Conservation (phyloP, 1,140 invertebrate genomes). For the Mylabris phalerata region DNA sequence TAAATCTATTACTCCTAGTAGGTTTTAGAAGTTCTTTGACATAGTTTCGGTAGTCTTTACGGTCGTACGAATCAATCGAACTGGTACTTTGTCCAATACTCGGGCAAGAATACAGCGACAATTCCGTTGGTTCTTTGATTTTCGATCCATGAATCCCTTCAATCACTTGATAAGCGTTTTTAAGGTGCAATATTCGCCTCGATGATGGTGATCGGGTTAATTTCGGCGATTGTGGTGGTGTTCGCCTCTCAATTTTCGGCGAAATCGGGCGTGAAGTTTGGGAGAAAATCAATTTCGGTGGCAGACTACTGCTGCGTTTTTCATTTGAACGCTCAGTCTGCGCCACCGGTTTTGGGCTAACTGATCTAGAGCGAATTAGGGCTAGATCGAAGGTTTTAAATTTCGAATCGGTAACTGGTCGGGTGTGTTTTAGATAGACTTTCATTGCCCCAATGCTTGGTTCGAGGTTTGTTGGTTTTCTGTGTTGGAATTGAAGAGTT, state of each 20-base stretch:
- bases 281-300: slow-evolving; percentile 44
- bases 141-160: slow-evolving; percentile 31
- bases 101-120: slow-evolving; percentile 33
- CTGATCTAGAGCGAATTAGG: slow-evolving; percentile 30
- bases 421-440: slow-evolving; percentile 59
- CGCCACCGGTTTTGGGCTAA: slow-evolving; percentile 35
- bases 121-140: slow-evolving; percentile 5
- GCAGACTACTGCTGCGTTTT: slow-evolving; percentile 49
- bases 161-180: slow-evolving; percentile 36
- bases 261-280: slow-evolving; percentile 32
- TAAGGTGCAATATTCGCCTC: slow-evolving; percentile 50
- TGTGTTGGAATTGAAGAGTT: slow-evolving; percentile 52
- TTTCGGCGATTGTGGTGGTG: slow-evolving; percentile 40
- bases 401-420: slow-evolving; percentile 63
- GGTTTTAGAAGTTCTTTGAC: slow-evolving; percentile 65
- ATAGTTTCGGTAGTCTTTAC: slow-evolving; percentile 60
- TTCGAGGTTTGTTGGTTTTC: slow-evolving; percentile 43
- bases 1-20: slow-evolving; percentile 70
- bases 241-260: slow-evolving; percentile 17
- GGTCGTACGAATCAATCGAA: slow-evolving; percentile 28
- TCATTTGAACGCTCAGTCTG: slow-evolving; percentile 24
- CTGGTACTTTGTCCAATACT: slow-evolving; percentile 25
- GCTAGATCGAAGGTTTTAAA: slow-evolving; percentile 57
- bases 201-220: slow-evolving; percentile 57
- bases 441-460: slow-evolving; percentile 51